Percentiles rank a stretch among this genome's conserved stretches.
These are phyloP conservation scores for Eptatretus atami DNA, from an alignment of 2,797 vertebrate genomes.

Conservation along the genomic window DNA sequence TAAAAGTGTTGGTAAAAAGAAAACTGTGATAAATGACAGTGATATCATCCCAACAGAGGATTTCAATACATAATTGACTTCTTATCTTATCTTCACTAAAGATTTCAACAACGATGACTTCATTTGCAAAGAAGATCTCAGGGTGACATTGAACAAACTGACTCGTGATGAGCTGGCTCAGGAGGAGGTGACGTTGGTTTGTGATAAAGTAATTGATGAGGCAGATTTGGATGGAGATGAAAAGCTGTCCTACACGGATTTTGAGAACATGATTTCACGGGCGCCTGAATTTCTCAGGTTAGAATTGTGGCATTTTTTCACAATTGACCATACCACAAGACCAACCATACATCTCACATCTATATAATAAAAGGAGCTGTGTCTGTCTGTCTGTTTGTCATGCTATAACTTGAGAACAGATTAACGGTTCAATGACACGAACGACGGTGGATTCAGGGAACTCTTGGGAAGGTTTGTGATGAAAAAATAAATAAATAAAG, in stretches of 20 bases:
- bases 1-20: no score
- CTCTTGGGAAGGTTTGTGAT: no score
- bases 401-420: no score
- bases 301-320: no score
- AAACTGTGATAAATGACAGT: no score
- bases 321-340: no score
- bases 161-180: constrained; percentile 67
- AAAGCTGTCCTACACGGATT: constrained; percentile 65
- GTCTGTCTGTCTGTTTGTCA: no score
- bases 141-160: constrained; percentile 56
- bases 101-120: constrained; percentile 97
- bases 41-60: not conserved
- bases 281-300: constrained; percentile 95
- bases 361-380: no score
- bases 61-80: not conserved
- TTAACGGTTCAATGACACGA: no score
- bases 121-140: constrained; percentile 75
- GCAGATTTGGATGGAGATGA: constrained; percentile 72
- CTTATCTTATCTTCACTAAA: constrained; percentile 11
- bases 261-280: constrained; percentile 94
- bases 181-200: constrained; percentile 65
- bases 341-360: no score
- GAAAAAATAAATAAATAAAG: no score
- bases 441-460: no score
- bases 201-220: constrained; percentile 77